Percentiles rank a stretch among this genome's conserved stretches.
phyloP scores from a whole-genome alignment of 1,140 invertebrate genomes.

The Zaprionus tsacasi region DNA sequence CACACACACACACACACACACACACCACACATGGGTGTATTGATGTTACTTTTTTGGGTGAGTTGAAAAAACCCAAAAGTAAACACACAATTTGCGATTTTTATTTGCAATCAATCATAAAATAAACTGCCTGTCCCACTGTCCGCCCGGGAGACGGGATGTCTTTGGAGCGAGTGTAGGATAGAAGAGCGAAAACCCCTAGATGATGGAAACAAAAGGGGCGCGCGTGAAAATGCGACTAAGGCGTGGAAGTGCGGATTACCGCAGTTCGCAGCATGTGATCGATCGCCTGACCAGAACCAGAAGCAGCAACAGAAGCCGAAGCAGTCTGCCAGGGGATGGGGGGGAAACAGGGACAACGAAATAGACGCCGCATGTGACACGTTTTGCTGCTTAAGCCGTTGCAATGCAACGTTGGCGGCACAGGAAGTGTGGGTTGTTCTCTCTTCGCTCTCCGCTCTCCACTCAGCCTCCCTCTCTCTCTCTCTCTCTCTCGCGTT shows the following conservation, averaged over 20 bases:
- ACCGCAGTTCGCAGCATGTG: conserved; percentile 80
- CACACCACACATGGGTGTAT: conserved; percentile 42
- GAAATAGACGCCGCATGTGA: conserved; percentile 68
- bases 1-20: conserved; percentile 9
- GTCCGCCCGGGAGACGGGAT: conserved; percentile 29
- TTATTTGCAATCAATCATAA: conserved; percentile 83
- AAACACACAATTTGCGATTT: conserved; percentile 81
- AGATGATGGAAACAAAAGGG: conserved; percentile 62
- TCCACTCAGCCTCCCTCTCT: neutral
- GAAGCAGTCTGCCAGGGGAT: neutral
- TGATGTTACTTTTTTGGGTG: conserved; percentile 17
- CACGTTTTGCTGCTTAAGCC: conserved; percentile 69
- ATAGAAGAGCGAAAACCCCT: neutral
- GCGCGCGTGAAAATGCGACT: conserved; percentile 77
- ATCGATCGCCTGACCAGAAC: conserved; percentile 64
- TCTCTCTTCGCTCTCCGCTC: neutral
- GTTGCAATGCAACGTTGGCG: conserved; percentile 26
- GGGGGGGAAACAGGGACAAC: conserved; percentile 14
- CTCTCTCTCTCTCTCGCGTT: conserved; percentile 11
- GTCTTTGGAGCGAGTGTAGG: conserved; percentile 46
- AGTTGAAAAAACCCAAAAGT: conserved; percentile 66
- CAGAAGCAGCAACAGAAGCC: conserved; percentile 8
- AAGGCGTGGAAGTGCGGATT: conserved; percentile 81
- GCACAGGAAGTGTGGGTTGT: conserved; percentile 79
- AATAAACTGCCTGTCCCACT: conserved; percentile 73